Conservation (phyloP, 2,888 invertebrate species). For the Nomada lathburiana region DNA sequence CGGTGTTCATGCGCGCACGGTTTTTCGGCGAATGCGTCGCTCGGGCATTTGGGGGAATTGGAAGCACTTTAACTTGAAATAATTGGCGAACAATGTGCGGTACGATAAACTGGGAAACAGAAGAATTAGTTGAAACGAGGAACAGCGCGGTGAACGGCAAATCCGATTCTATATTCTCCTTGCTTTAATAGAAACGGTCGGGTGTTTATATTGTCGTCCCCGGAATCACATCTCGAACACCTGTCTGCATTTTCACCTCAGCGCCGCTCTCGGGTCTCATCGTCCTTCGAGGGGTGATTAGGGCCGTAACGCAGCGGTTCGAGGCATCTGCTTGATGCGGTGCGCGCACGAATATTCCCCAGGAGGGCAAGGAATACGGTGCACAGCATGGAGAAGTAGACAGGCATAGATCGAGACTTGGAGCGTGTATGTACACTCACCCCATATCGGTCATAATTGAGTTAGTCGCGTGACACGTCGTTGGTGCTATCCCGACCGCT, state of each 20-base stretch:
- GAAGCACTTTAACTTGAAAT: not conserved
- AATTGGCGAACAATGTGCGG: too few species aligned
- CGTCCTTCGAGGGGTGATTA: slow-evolving; percentile 59
- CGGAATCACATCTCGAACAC: slow-evolving; percentile 36
- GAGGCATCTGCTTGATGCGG: slow-evolving; percentile 34
- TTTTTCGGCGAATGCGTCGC: not conserved
- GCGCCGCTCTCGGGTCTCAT: slow-evolving; percentile 43
- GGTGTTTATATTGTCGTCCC: not conserved
- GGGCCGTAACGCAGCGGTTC: slow-evolving; percentile 55
- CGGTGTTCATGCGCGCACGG: not conserved
- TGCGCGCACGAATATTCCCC: slow-evolving; percentile 48
- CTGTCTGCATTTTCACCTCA: slow-evolving; percentile 19
- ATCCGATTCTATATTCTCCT: not conserved
- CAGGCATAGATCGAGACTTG: slow-evolving; percentile 3
- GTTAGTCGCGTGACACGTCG: slow-evolving; percentile 76
- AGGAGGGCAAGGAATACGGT: slow-evolving; percentile 18
- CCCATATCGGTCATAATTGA: slow-evolving; percentile 73
- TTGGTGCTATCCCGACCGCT: slow-evolving; percentile 58
- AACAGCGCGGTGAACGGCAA: too few species aligned
- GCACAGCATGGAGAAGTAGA: slow-evolving; percentile 15
- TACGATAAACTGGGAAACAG: too few species aligned
- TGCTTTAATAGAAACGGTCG: not conserved
- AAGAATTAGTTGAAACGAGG: too few species aligned
- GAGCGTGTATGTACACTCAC: slow-evolving; percentile 37
- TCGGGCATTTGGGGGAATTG: not conserved